These are phyloP conservation scores for Hirudinaria manillensis DNA, from an alignment of 2,888 invertebrate genomes.

Conservation along the genomic window DNA sequence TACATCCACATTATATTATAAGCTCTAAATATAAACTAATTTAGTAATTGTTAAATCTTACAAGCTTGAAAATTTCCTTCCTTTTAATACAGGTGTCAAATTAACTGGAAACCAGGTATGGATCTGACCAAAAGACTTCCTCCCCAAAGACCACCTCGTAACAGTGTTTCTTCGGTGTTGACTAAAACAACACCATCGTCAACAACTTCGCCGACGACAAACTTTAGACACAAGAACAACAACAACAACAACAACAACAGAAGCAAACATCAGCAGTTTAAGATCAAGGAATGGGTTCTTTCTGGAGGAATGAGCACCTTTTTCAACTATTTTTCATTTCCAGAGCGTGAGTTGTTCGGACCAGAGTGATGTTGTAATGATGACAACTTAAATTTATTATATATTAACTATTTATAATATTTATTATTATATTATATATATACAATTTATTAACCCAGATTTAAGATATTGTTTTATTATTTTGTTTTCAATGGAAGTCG, in stretches of 20 bases:
- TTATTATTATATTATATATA: no score
- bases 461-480: no score
- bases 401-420: background rate
- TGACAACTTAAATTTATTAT: background rate
- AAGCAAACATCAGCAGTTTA: background rate
- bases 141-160: no score
- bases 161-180: background rate
- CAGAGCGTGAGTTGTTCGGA: background rate
- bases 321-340: conserved; percentile 6
- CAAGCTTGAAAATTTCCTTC: no score
- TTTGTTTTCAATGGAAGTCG: no score
- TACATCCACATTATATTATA: no score
- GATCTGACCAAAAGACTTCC: background rate
- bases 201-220: no score
- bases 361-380: no score
- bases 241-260: background rate
- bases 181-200: background rate
- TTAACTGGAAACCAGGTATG: conserved; percentile 14
- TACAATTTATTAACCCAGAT: no score
- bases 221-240: no score
- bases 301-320: background rate
- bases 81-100: background rate
- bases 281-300: background rate
- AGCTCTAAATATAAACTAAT: no score
- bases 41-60: no score